A percentile compares a stretch with the other conserved stretches of the same genome.
phyloP scores from a whole-genome alignment of 2,888 invertebrate genomes.

The Drosophila mimica region DNA sequence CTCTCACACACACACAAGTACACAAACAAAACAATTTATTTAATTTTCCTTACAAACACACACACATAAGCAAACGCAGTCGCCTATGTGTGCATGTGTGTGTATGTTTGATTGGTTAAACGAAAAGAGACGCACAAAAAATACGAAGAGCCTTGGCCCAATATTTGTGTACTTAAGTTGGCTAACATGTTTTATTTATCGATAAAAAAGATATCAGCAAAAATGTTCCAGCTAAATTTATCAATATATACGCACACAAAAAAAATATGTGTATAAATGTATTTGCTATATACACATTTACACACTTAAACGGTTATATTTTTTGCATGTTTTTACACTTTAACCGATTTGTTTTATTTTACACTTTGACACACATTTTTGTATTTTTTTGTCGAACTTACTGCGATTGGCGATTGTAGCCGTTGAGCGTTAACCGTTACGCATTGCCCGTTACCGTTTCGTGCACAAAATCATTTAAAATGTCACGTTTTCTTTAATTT shows the following conservation, averaged over 20 bases:
- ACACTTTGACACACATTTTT: neutral
- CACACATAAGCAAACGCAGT: neutral
- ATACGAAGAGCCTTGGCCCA: slow-evolving; percentile 18
- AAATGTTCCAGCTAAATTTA: neutral
- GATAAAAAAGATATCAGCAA: neutral
- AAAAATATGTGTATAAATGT: slow-evolving; percentile 1
- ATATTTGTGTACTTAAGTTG: neutral
- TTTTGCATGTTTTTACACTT: neutral
- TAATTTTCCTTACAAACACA: neutral
- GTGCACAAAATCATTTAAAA: neutral
- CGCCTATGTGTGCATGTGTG: neutral
- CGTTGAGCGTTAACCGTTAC: neutral
- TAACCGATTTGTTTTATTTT: neutral
- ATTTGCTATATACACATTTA: neutral
- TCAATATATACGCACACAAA: neutral
- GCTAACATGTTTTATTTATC: neutral
- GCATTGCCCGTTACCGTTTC: slow-evolving; percentile 12
- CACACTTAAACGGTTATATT: neutral
- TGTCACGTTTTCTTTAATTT: neutral
- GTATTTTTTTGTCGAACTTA: slow-evolving; percentile 11
- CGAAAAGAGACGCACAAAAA: neutral
- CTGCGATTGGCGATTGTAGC: slow-evolving; percentile 2
- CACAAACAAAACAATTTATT: neutral
- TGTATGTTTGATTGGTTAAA: neutral
- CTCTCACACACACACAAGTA: neutral